phyloP scores from a whole-genome alignment of 37 sponge, comb jelly and placozoan genomes.

The Petrosia ficiformis region DNA sequence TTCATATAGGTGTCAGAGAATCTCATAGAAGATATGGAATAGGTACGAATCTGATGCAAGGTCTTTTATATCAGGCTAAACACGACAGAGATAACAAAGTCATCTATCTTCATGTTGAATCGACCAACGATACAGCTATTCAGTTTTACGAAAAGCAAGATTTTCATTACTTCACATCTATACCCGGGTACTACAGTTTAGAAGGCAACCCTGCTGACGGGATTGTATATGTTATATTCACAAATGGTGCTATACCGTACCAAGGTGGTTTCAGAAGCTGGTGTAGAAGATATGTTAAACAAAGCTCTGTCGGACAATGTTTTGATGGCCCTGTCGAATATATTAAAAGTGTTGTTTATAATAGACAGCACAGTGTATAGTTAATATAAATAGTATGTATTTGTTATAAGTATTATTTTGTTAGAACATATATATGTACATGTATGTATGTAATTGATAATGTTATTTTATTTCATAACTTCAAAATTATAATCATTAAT shows the following conservation, averaged over 20 bases:
- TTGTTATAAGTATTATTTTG: too few relatives aligned
- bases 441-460: too few relatives aligned
- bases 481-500: too few relatives aligned
- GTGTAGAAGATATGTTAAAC: background rate
- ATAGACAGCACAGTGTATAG: too few relatives aligned
- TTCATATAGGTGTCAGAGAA: constrained; percentile 1
- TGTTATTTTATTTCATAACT: too few relatives aligned
- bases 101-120: constrained; percentile 4
- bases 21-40: background rate
- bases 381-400: too few relatives aligned
- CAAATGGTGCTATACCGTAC: background rate
- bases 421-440: too few relatives aligned
- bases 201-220: background rate
- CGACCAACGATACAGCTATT: background rate
- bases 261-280: background rate
- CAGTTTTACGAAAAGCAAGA: background rate
- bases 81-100: background rate
- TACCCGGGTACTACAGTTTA: background rate
- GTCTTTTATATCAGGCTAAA: background rate
- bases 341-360: too few relatives aligned
- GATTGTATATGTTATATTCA: background rate
- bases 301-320: background rate
- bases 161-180: background rate
- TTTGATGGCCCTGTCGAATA: background rate
- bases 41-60: background rate